phyloP scores from a whole-genome alignment of 2,888 invertebrate species.

The Luperina testacea region DNA sequence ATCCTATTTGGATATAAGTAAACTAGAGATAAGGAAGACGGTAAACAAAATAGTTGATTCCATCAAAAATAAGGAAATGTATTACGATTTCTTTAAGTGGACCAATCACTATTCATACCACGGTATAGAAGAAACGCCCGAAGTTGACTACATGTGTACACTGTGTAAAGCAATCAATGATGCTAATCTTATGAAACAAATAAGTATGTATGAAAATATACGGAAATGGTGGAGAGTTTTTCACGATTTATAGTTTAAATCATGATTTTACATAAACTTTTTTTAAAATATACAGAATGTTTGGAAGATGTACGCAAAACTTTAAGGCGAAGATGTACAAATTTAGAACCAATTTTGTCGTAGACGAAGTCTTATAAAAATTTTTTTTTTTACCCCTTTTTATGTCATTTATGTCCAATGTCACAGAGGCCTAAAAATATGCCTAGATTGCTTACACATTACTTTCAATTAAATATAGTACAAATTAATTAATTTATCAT shows the following conservation, averaged over 20 bases:
- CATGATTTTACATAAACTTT: too few relatives aligned
- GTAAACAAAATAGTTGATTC: constrained; percentile 62
- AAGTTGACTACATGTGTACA: constrained; percentile 60
- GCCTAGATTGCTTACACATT: too few relatives aligned
- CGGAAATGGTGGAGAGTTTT: constrained; percentile 4
- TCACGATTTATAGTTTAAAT: background rate
- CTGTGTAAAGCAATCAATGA: constrained; percentile 54
- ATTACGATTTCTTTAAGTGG: constrained; percentile 71
- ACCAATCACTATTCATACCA: constrained; percentile 70
- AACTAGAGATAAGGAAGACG: constrained; percentile 28
- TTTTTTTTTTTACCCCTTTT: too few relatives aligned
- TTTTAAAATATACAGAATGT: too few relatives aligned
- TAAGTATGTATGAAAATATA: constrained; percentile 11
- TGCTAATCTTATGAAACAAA: constrained; percentile 1
- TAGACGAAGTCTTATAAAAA: too few relatives aligned
- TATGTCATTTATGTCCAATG: too few relatives aligned
- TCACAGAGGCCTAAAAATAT: too few relatives aligned
- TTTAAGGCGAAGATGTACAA: too few relatives aligned
- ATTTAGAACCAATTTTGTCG: too few relatives aligned
- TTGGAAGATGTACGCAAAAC: too few relatives aligned
- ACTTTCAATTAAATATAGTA: too few relatives aligned
- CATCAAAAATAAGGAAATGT: constrained; percentile 59
- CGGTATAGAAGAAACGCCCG: constrained; percentile 48
- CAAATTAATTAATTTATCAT: too few relatives aligned
- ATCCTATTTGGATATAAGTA: constrained; percentile 61